Percentiles rank a stretch among this genome's conserved stretches.
Evolutionary conservation across 2,888 invertebrate genomes (phyloP).

Genomic region (Sepiola atlantica): DNA sequence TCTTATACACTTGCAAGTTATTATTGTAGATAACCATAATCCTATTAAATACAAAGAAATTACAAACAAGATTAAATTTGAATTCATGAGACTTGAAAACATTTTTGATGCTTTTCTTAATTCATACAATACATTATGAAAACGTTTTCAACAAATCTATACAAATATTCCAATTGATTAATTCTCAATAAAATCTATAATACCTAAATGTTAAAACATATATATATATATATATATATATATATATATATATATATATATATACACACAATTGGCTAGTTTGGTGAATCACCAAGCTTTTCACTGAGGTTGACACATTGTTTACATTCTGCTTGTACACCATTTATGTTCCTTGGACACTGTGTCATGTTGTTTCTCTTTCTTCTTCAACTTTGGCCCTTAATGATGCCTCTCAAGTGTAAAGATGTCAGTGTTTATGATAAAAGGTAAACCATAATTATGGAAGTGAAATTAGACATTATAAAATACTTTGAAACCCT

Average conservation of each 20-base stretch:
- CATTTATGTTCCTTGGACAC: too few relatives aligned
- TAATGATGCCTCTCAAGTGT: too few relatives aligned
- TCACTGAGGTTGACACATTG: too few relatives aligned
- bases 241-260: not conserved
- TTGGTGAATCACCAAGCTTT: too few relatives aligned
- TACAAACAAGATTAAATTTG: not conserved
- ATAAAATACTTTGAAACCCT: too few relatives aligned
- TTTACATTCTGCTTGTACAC: too few relatives aligned
- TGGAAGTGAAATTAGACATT: too few relatives aligned
- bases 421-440: too few relatives aligned
- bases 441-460: too few relatives aligned
- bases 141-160: not conserved
- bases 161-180: not conserved
- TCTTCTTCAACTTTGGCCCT: too few relatives aligned
- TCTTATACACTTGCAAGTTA: not conserved
- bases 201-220: not conserved
- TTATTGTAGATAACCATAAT: not conserved
- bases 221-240: not conserved
- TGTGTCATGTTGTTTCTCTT: too few relatives aligned
- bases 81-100: not conserved
- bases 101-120: not conserved
- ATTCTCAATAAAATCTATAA: not conserved
- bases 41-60: not conserved
- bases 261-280: not conserved
- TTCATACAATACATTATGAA: not conserved